A percentile compares a stretch with the other conserved stretches of the same genome.
Conservation (phyloP, 2,797 vertebrate species). For the Centroberyx gerrardi region DNA sequence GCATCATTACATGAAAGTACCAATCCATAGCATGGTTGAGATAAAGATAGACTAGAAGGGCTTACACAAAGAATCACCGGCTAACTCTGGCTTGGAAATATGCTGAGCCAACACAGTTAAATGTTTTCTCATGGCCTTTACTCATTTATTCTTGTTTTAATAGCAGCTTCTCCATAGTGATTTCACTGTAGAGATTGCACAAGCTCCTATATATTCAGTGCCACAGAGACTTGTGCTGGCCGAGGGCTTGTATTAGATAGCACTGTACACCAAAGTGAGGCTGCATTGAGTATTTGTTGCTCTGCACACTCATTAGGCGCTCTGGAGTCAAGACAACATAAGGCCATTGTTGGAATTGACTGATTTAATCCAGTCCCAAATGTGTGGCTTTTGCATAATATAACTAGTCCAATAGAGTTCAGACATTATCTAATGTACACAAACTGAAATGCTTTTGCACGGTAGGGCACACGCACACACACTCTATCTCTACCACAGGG, state of each 20-base stretch:
- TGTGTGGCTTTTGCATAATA: constrained; percentile 34
- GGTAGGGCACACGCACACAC: constrained; percentile 9
- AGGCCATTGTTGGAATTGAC: constrained; percentile 38
- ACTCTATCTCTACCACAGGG: constrained; percentile 31
- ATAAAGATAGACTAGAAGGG: constrained; percentile 52
- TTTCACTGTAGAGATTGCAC: not conserved
- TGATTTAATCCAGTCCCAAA: constrained; percentile 48
- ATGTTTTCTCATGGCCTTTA: constrained; percentile 52
- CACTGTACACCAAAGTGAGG: constrained; percentile 15
- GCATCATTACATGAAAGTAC: constrained; percentile 64
- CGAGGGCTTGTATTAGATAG: constrained; percentile 28
- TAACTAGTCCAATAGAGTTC: constrained; percentile 5
- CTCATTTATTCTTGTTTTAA: constrained; percentile 18
- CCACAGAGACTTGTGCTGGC: constrained; percentile 28
- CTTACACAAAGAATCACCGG: constrained; percentile 47
- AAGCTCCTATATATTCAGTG: constrained; percentile 10
- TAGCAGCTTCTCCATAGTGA: constrained; percentile 32
- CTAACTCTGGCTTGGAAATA: constrained; percentile 34
- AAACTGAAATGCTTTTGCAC: constrained; percentile 49
- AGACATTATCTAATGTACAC: constrained; percentile 46
- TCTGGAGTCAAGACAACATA: constrained; percentile 31
- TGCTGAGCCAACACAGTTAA: constrained; percentile 49
- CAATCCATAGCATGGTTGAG: constrained; percentile 37
- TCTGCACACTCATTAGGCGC: constrained; percentile 1
- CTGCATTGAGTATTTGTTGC: constrained; percentile 11